phyloP scores from a whole-genome alignment of 2,888 invertebrate species.

The Agrotis clavis region DNA sequence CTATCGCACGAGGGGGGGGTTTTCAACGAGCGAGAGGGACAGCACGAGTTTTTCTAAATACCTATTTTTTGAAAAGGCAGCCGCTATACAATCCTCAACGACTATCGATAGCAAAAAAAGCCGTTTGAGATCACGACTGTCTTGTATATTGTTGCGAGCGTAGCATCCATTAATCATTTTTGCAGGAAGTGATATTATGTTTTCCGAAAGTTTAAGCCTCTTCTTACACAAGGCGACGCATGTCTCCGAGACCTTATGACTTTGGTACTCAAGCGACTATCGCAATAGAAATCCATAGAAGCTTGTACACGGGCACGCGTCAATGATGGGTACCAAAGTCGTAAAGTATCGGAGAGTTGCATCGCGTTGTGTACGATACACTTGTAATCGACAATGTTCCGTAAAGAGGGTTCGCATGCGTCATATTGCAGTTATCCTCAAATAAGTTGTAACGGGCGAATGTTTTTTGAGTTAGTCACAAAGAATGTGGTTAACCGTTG shows the following conservation, averaged over 20 bases:
- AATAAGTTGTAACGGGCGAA: constrained; percentile 20
- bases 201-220: constrained; percentile 1
- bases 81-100: too few relatives aligned
- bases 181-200: constrained; percentile 11
- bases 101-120: constrained; percentile 6
- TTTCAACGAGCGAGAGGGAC: too few relatives aligned
- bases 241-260: too few relatives aligned
- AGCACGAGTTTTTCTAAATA: too few relatives aligned
- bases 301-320: too few relatives aligned
- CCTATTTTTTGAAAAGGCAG: too few relatives aligned
- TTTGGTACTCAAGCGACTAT: too few relatives aligned
- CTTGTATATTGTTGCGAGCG: constrained; percentile 21
- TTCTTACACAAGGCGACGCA: too few relatives aligned
- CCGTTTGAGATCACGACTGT: constrained; percentile 8
- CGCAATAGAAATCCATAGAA: too few relatives aligned
- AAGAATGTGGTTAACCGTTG: constrained; percentile 51
- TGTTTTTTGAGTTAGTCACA: constrained; percentile 47
- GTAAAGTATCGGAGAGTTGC: too few relatives aligned
- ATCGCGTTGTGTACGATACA: background rate
- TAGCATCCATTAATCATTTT: constrained; percentile 12
- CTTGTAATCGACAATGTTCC: constrained; percentile 4
- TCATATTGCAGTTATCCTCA: constrained; percentile 17
- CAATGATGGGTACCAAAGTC: too few relatives aligned
- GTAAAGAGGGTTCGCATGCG: background rate
- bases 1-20: too few relatives aligned